phyloP scores from a whole-genome alignment of 2,888 invertebrate species.

The Ethmia dodecea region DNA sequence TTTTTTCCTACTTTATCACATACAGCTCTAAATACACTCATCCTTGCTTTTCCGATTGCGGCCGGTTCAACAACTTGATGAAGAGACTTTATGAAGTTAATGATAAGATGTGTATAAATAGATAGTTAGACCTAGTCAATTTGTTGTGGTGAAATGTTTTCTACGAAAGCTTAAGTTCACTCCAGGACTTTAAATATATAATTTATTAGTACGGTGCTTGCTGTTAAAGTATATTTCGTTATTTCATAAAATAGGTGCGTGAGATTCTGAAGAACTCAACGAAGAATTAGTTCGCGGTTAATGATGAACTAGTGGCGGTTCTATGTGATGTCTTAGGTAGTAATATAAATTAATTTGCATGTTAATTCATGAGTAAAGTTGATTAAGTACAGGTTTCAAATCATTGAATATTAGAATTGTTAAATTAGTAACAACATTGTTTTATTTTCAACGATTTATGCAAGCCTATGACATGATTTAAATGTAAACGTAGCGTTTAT shows the following conservation, averaged over 20 bases:
- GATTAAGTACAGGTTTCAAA: slow-evolving; percentile 45
- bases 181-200: slow-evolving; percentile 50
- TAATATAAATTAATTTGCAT: slow-evolving; percentile 8
- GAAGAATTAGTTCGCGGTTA: slow-evolving; percentile 42
- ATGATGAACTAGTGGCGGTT: slow-evolving; percentile 26
- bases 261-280: slow-evolving; percentile 54
- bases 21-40: slow-evolving; percentile 28
- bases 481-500: slow-evolving; percentile 15
- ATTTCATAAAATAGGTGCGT: slow-evolving; percentile 34
- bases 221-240: slow-evolving; percentile 62
- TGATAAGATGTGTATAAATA: slow-evolving; percentile 46
- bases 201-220: slow-evolving; percentile 69
- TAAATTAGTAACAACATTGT: slow-evolving; percentile 19
- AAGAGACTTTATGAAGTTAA: slow-evolving; percentile 67
- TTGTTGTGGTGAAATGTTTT: slow-evolving; percentile 71
- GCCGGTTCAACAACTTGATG: slow-evolving; percentile 63
- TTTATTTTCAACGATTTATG: slow-evolving; percentile 40
- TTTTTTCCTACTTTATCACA: slow-evolving; percentile 33
- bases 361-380: slow-evolving; percentile 8
- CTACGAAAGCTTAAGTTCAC: slow-evolving; percentile 65
- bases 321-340: slow-evolving; percentile 15
- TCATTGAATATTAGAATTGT: slow-evolving; percentile 55
- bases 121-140: slow-evolving; percentile 73
- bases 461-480: slow-evolving; percentile 39
- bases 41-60: slow-evolving; percentile 52